Percentiles rank a stretch among this genome's conserved stretches.
Conservation (phyloP, 92 coral and sea anemone species). For the Blastomussa wellsi region DNA sequence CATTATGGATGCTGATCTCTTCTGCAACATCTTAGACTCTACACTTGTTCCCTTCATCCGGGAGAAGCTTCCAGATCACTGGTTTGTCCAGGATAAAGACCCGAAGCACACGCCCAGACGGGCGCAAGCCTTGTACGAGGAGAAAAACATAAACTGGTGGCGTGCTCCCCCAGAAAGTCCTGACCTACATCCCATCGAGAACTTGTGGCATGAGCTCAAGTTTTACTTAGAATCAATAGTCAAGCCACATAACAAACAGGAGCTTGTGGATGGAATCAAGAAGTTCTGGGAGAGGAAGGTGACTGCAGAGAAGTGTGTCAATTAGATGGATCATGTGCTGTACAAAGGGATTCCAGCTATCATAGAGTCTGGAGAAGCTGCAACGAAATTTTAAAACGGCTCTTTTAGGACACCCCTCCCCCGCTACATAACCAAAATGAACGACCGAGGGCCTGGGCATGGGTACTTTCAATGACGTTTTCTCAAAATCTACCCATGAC, state of each 20-base stretch:
- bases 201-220: slow-evolving; percentile 58
- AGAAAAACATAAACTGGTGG: slow-evolving; percentile 58
- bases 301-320: slow-evolving; percentile 37
- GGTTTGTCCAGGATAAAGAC: slow-evolving; percentile 40
- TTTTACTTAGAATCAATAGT: slow-evolving; percentile 29
- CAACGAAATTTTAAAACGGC: too few species aligned
- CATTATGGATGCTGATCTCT: slow-evolving; percentile 47
- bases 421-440: too few species aligned
- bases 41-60: slow-evolving; percentile 35
- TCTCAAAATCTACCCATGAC: too few species aligned
- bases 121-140: slow-evolving; percentile 42
- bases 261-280: slow-evolving; percentile 56
- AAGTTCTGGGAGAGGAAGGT: slow-evolving; percentile 48
- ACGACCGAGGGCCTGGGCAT: too few species aligned
- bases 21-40: slow-evolving; percentile 30
- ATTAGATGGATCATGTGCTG: too few species aligned
- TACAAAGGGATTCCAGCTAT: too few species aligned
- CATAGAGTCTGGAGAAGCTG: too few species aligned
- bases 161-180: slow-evolving; percentile 61
- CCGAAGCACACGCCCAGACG: slow-evolving; percentile 45
- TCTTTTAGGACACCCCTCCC: too few species aligned
- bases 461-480: too few species aligned
- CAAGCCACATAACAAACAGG: slow-evolving; percentile 55
- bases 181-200: slow-evolving; percentile 56
- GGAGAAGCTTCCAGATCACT: slow-evolving; percentile 27